Conservation (phyloP, 2,797 vertebrate species). For the Squalus acanthias region DNA sequence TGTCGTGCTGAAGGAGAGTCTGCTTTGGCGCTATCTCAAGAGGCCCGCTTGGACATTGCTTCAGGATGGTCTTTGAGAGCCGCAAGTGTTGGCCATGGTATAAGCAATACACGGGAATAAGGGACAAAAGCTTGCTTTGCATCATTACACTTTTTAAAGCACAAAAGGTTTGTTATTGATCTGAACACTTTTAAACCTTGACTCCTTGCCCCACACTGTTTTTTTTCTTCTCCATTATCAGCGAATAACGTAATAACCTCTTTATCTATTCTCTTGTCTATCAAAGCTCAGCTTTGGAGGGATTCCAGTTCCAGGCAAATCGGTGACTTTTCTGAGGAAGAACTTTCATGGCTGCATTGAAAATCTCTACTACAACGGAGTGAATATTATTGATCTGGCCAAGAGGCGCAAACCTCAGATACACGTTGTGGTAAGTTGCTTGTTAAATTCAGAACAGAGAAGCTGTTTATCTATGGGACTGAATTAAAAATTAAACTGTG, state of each 20-base stretch:
- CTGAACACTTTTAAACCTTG: not conserved
- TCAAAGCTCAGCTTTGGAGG: slow-evolving; percentile 89
- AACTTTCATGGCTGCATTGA: slow-evolving; percentile 96
- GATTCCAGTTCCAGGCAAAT: slow-evolving; percentile 91
- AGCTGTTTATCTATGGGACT: not conserved
- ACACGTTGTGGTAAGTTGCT: slow-evolving; percentile 82
- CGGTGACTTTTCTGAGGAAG: slow-evolving; percentile 87
- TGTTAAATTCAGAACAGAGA: not conserved
- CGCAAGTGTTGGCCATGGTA: not conserved
- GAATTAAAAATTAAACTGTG: not conserved
- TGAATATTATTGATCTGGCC: slow-evolving; percentile 91
- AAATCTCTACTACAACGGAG: slow-evolving; percentile 94
- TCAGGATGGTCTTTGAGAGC: not conserved
- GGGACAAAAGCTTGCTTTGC: not conserved
- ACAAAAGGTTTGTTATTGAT: not conserved
- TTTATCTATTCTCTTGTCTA: slow-evolving; percentile 47
- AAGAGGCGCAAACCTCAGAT: slow-evolving; percentile 95
- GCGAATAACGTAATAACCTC: not conserved
- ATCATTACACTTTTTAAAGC: not conserved
- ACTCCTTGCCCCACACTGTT: not conserved
- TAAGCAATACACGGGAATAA: not conserved
- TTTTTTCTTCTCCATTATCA: not conserved
- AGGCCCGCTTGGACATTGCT: not conserved
- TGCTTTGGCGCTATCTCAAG: not conserved
- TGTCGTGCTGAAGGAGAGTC: not conserved